phyloP scores from a whole-genome alignment of 2,888 invertebrate species.

The Thyatira batis region DNA sequence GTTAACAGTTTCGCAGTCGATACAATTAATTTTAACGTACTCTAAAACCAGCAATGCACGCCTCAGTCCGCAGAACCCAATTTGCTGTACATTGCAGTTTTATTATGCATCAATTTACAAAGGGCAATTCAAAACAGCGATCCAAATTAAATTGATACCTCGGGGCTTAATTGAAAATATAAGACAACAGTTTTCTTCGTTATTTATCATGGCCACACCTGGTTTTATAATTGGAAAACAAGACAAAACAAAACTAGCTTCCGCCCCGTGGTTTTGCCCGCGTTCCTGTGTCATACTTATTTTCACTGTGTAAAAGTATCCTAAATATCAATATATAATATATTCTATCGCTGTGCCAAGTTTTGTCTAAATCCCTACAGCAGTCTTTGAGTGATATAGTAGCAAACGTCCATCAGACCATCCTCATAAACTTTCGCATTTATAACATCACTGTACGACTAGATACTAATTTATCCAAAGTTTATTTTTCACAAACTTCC shows the following conservation, averaged over 20 bases:
- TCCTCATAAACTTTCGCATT: no score
- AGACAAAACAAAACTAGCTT: not conserved
- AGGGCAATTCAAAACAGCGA: not conserved
- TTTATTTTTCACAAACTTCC: not conserved
- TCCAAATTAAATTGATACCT: not conserved
- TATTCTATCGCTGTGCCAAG: no score
- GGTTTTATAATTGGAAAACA: not conserved
- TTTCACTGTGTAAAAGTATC: no score
- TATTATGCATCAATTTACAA: not conserved
- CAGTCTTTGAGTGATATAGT: no score
- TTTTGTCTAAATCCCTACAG: no score
- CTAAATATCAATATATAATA: no score
- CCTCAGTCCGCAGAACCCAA: not conserved
- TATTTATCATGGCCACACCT: not conserved
- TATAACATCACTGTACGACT: no score
- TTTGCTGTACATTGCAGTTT: not conserved
- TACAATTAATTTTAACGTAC: constrained; percentile 13
- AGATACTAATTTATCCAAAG: not conserved
- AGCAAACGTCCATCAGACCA: no score
- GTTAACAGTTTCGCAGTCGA: constrained; percentile 8
- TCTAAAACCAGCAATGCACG: not conserved
- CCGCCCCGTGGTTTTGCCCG: no score
- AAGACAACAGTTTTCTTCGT: not conserved
- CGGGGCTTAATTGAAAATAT: not conserved
- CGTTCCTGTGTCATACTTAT: no score